A percentile compares a stretch with the other conserved stretches of the same genome.
Conservation (phyloP, 2,797 vertebrate species). For the Crax fasciolata region DNA sequence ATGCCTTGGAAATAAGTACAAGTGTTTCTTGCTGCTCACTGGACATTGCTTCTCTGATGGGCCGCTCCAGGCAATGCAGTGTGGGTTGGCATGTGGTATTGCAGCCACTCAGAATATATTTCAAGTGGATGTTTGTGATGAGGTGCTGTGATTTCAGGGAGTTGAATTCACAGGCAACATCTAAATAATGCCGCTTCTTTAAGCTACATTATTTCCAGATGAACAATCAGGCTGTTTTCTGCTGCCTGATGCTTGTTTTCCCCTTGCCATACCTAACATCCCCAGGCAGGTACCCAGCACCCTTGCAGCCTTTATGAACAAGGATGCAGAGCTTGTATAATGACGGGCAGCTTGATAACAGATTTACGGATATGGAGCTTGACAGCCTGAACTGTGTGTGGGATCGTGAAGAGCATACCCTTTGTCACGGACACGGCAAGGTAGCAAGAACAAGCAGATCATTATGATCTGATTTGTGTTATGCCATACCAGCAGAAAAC, state of each 20-base stretch:
- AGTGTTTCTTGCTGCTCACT: neutral
- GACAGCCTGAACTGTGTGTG: neutral
- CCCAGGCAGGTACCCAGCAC: neutral
- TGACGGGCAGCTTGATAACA: neutral
- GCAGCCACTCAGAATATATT: neutral
- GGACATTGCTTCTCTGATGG: neutral
- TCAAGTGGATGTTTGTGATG: neutral
- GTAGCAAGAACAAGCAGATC: neutral
- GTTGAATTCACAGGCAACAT: neutral
- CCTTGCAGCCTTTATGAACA: neutral
- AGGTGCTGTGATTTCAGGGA: neutral
- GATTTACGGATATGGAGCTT: neutral
- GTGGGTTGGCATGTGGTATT: accelerated
- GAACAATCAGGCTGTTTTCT: neutral
- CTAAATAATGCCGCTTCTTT: neutral
- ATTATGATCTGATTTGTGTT: neutral
- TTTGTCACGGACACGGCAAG: neutral
- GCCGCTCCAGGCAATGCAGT: accelerated
- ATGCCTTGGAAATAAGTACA: neutral
- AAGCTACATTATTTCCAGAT: neutral
- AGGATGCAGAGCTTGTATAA: neutral
- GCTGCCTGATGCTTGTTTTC: neutral
- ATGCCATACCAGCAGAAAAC: neutral
- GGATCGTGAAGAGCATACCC: neutral
- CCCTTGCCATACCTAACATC: neutral